phyloP scores from a whole-genome alignment of 2,888 invertebrate species.

The Parnassius mnemosyne region DNA sequence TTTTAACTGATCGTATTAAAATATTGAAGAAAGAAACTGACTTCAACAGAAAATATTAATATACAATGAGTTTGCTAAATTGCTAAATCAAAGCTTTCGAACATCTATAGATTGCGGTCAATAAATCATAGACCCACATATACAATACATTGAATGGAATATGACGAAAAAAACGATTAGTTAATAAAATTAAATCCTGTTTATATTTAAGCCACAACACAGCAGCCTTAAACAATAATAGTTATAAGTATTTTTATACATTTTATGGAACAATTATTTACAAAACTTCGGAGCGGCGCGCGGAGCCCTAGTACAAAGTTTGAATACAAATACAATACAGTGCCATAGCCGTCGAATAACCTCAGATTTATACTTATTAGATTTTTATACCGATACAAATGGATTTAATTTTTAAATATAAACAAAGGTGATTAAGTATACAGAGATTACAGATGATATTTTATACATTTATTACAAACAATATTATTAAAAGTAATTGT shows the following conservation, averaged over 20 bases:
- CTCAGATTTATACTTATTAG: conserved; percentile 80
- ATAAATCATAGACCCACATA: too few species aligned
- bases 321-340: conserved; percentile 71
- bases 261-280: conserved; percentile 52
- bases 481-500: conserved; percentile 77
- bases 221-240: conserved; percentile 77
- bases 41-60: too few species aligned
- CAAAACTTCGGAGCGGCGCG: conserved; percentile 50
- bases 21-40: too few species aligned
- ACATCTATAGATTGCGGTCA: too few species aligned
- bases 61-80: too few species aligned
- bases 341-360: conserved; percentile 77
- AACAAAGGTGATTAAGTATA: conserved; percentile 80
- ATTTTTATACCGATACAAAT: conserved; percentile 81
- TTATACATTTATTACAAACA: conserved; percentile 81
- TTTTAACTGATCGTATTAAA: conserved; percentile 17
- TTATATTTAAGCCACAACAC: conserved; percentile 50
- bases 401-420: conserved; percentile 81
- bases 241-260: conserved; percentile 79
- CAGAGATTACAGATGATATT: conserved; percentile 81
- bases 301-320: conserved; percentile 63
- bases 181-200: conserved; percentile 34
- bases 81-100: too few species aligned
- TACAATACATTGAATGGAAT: too few species aligned
- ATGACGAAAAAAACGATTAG: conserved; percentile 23